phyloP scores from a whole-genome alignment of 2,113 vertebrate genomes.

The Hippopotamus amphibius region DNA sequence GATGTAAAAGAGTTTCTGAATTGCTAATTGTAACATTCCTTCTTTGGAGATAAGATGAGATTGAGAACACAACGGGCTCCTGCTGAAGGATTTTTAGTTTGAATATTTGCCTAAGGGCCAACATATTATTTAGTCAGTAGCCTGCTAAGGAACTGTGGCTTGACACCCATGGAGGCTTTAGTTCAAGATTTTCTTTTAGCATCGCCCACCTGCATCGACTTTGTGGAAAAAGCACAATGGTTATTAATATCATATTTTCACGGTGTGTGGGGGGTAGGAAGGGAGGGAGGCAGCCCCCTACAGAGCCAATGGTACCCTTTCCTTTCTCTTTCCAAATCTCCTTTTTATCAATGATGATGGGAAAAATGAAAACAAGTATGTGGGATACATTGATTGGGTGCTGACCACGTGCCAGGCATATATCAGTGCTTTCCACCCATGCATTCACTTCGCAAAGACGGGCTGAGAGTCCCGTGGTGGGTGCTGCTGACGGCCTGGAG shows the following conservation, averaged over 20 bases:
- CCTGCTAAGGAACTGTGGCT: conserved; percentile 59
- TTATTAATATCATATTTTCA: neutral
- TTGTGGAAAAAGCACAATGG: neutral
- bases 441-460: accelerated
- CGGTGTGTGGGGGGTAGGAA: accelerated
- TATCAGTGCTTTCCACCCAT: accelerated
- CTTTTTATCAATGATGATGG: neutral
- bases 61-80: conserved; percentile 51
- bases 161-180: neutral
- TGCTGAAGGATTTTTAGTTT: conserved; percentile 66
- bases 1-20: conserved; percentile 83
- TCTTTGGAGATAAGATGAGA: conserved; percentile 78
- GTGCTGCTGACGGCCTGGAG: accelerated
- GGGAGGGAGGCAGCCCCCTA: neutral
- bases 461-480: accelerated
- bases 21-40: conserved; percentile 83
- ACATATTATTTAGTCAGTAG: conserved; percentile 35
- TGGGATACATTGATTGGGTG: accelerated
- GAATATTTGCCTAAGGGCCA: conserved; percentile 69
- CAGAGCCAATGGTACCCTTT: accelerated
- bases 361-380: too few species aligned
- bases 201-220: neutral
- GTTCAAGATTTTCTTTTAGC: conserved; percentile 68
- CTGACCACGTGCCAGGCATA: accelerated
- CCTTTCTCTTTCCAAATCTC: neutral